A percentile compares a stretch with the other conserved stretches of the same genome.
These are phyloP conservation scores for Pseudomyrmex pallidus DNA, from an alignment of 1,140 invertebrate genomes.

Conservation along the genomic window DNA sequence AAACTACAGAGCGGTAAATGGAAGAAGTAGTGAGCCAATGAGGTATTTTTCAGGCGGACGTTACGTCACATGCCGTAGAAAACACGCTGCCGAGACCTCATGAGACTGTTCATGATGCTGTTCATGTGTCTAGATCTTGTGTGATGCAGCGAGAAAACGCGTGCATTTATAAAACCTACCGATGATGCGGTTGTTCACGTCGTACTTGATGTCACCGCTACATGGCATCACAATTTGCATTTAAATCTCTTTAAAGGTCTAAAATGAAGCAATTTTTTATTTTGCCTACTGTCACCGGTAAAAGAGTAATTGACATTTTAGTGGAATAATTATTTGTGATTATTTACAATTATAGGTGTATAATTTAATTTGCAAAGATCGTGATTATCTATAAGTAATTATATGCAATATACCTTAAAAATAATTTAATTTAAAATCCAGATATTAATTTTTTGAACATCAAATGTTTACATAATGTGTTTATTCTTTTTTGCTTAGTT, in stretches of 20 bases:
- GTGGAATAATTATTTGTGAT: background rate
- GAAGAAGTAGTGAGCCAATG: slow-evolving; percentile 70
- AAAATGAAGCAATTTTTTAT: background rate
- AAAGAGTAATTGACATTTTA: background rate
- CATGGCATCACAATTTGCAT: slow-evolving; percentile 7
- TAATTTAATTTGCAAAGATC: too few species aligned
- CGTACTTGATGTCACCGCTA: background rate
- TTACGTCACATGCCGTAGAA: slow-evolving; percentile 73
- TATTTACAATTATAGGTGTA: too few species aligned
- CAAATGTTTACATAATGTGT: background rate
- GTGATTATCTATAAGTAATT: background rate
- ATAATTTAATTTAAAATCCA: too few species aligned
- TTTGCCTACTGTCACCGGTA: background rate
- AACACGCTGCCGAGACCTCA: slow-evolving; percentile 58
- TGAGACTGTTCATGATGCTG: slow-evolving; percentile 68
- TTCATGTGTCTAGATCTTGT: slow-evolving; percentile 65
- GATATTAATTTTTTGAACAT: too few species aligned
- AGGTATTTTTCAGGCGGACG: slow-evolving; percentile 76
- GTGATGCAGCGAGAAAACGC: slow-evolving; percentile 13
- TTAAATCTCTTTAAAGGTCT: background rate
- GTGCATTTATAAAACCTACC: slow-evolving; percentile 61
- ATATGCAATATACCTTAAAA: background rate
- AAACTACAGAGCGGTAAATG: slow-evolving; percentile 60
- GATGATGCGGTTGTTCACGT: background rate
- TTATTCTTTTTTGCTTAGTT: background rate